Conservation (phyloP, 2,888 invertebrate genomes). For the Pristionchus arcanus region DNA sequence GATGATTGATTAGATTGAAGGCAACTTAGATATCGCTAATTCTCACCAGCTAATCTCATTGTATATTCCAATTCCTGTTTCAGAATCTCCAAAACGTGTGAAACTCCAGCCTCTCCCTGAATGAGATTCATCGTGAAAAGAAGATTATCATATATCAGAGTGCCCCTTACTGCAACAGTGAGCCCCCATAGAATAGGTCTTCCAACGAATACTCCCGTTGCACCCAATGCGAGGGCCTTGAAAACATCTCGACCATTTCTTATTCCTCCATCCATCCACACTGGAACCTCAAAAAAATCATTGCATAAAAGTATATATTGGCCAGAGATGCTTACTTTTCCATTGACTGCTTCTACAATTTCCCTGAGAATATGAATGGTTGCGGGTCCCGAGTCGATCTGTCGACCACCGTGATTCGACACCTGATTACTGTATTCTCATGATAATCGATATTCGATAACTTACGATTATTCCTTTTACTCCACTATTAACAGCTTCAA, state of each 20-base stretch:
- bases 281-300: background rate
- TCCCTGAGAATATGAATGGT: constrained; percentile 83
- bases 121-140: background rate
- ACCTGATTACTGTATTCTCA: constrained; percentile 11
- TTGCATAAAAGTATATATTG: no score
- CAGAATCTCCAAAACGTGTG: constrained; percentile 70
- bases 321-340: no score
- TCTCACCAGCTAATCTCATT: constrained; percentile 69
- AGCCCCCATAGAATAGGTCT: constrained; percentile 78
- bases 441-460: background rate
- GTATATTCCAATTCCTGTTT: constrained; percentile 72
- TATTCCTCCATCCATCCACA: constrained; percentile 74
- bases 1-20: background rate
- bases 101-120: constrained; percentile 73
- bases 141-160: no score
- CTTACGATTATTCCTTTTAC: constrained; percentile 88
- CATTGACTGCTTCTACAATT: constrained; percentile 67
- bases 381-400: constrained; percentile 89
- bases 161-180: constrained; percentile 55
- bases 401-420: constrained; percentile 93
- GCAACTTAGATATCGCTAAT: background rate
- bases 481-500: constrained; percentile 86
- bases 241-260: constrained; percentile 86
- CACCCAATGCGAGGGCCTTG: constrained; percentile 92
- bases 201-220: constrained; percentile 86